These are phyloP conservation scores for Hippocampus comes DNA, from an alignment of 2,113 vertebrate species.

Conservation along the genomic window DNA sequence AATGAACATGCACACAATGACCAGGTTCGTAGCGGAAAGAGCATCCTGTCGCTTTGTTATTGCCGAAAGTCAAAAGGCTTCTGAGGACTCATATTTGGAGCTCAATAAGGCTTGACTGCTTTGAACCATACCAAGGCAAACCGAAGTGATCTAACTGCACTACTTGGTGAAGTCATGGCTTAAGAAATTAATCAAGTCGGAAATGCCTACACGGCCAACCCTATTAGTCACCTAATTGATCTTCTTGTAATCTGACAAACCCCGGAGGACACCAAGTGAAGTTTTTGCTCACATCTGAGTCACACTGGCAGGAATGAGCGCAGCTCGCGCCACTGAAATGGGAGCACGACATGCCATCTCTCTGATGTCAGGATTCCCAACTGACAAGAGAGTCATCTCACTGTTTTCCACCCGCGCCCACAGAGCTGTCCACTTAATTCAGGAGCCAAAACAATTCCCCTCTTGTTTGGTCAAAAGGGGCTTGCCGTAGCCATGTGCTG, in stretches of 20 bases:
- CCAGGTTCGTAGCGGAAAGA: no score
- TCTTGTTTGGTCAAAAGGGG: slow-evolving; percentile 47
- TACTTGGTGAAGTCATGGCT: not conserved
- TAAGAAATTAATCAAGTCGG: not conserved
- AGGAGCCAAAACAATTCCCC: slow-evolving; percentile 47
- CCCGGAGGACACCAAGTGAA: not conserved
- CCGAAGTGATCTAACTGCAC: not conserved
- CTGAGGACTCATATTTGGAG: no score
- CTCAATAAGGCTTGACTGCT: not conserved
- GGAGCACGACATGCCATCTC: slow-evolving; percentile 41
- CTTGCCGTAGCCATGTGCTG: slow-evolving; percentile 24
- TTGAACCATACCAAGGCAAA: not conserved
- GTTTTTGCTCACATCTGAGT: not conserved
- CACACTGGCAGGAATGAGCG: not conserved
- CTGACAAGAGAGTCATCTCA: slow-evolving; percentile 51
- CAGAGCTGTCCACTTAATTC: slow-evolving; percentile 55
- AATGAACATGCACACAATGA: no score
- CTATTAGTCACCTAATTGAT: not conserved
- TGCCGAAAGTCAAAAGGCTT: no score
- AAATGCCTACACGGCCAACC: not conserved
- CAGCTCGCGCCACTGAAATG: slow-evolving; percentile 23
- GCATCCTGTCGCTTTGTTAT: no score
- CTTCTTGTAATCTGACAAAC: not conserved
- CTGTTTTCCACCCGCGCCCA: slow-evolving; percentile 57
- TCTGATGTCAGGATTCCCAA: slow-evolving; percentile 62